Conservation (phyloP, 2,797 vertebrate species). For the Geotrypetes seraphini region DNA sequence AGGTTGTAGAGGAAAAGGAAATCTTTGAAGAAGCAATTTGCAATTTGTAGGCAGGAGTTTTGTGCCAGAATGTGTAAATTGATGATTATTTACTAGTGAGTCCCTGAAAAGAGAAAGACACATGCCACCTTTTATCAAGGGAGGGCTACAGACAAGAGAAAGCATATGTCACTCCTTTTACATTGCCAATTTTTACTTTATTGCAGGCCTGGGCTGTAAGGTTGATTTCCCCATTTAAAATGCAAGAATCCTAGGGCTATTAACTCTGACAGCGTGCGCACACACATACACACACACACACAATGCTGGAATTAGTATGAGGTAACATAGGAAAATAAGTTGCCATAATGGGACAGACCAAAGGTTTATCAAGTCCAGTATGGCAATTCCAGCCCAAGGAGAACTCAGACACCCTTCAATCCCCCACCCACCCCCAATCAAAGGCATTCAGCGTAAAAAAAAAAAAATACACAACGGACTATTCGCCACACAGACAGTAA, state of each 20-base stretch:
- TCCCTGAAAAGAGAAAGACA: conserved; percentile 27
- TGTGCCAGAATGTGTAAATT: conserved; percentile 38
- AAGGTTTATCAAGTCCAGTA: too few species aligned
- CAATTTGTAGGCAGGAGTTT: conserved; percentile 24
- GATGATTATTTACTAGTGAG: conserved; percentile 44
- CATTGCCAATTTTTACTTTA: conserved; percentile 14
- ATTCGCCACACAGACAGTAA: too few species aligned
- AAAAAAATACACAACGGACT: too few species aligned
- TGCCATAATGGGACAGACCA: too few species aligned
- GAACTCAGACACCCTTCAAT: too few species aligned
- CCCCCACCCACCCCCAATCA: too few species aligned
- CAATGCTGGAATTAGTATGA: too few species aligned
- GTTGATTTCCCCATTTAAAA: conserved; percentile 25
- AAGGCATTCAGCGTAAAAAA: too few species aligned
- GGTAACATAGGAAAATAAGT: too few species aligned
- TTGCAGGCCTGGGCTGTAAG: conserved; percentile 11
- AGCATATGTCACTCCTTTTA: conserved; percentile 19
- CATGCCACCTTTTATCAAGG: conserved; percentile 27
- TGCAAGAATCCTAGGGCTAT: conserved; percentile 8
- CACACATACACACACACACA: too few species aligned
- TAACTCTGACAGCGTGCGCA: conserved; percentile 1
- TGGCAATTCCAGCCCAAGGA: too few species aligned
- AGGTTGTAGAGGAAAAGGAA: conserved; percentile 30
- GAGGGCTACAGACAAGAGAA: conserved; percentile 6
- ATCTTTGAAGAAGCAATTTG: conserved; percentile 42